phyloP scores from a whole-genome alignment of 2,888 invertebrate species.

The Cheilosia scutellata region DNA sequence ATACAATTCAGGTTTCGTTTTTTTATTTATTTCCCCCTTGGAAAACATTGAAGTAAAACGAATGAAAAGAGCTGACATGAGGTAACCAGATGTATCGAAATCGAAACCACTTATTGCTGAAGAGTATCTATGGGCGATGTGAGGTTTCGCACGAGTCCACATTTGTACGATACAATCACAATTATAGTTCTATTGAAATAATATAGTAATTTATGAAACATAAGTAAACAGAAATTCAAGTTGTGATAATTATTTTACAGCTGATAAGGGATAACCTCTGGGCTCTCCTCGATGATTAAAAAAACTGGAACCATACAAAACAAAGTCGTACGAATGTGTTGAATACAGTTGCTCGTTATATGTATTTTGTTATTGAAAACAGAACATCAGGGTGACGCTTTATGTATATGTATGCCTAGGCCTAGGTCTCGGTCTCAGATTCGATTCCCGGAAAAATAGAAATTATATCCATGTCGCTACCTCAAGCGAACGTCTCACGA shows the following conservation, averaged over 20 bases:
- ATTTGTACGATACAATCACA: background rate
- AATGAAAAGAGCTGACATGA: slow-evolving; percentile 12
- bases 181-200: background rate
- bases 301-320: background rate
- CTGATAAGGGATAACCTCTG: slow-evolving; percentile 53
- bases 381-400: too few species aligned
- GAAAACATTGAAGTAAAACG: slow-evolving; percentile 46
- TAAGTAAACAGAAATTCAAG: slow-evolving; percentile 12
- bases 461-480: too few species aligned
- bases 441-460: too few species aligned
- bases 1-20: slow-evolving; percentile 69
- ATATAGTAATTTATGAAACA: background rate
- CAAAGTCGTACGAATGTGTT: background rate
- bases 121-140: background rate
- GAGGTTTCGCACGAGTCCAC: background rate
- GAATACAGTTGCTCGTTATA: too few species aligned
- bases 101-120: background rate
- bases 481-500: too few species aligned
- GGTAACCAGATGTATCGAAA: slow-evolving; percentile 58
- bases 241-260: slow-evolving; percentile 44
- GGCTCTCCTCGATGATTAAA: slow-evolving; percentile 23
- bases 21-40: slow-evolving; percentile 53
- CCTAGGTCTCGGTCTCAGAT: too few species aligned
- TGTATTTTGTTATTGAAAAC: too few species aligned
- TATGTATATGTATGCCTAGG: too few species aligned